Evolutionary conservation across 2,113 vertebrate genomes (phyloP), one percentile per base, ranked within the genome.

Genomic region (Baryphthengus martii): DNA sequence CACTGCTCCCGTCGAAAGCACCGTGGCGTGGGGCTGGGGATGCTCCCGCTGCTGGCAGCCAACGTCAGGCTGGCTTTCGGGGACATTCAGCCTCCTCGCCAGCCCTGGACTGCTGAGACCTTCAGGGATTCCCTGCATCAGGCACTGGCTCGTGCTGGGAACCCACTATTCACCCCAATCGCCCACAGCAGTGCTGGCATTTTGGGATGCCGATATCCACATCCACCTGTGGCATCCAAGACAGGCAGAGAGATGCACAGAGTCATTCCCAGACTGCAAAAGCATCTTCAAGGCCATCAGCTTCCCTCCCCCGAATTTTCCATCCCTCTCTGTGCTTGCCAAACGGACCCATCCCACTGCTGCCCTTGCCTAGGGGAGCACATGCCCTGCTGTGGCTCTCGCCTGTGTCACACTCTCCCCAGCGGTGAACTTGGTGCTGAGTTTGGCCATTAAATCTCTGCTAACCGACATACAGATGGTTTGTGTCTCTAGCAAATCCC

Each of bases 401-500:
- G 68, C 70, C 37, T 10, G 39, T 3, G 0, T 37, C 76, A 74
- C 2, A 1, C 49, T 75, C 56, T 91, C 59, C 81, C 39, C 78
- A 75, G 49, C 42, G 31, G 66, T 88, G 86, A 93, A 94, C 95
- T 74, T 35, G 79, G 74, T 89, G 91, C 83, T 20, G 47, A 65
- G 15, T 58, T 95, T 73, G 88, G 67, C 91, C 73, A 39, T 65
- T 87, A 95, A 91, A 96, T 65, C 44, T 89, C 79, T 50, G 31
- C 63, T 93, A 83, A 70, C 55, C 4, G 17, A 77, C 67, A 39
- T 42, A 75, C 96, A 96, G 97, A 87, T 95, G 93, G 90, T 96
- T 93, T 88, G 59, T 85, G 81, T 95, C 83, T 85, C 84, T 9
- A 31, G 70, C 92, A 96, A 96, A 94, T 96, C 86, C 92, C 94